phyloP scores from a whole-genome alignment of 2,888 invertebrate genomes.

The Cynaeus angustus region DNA sequence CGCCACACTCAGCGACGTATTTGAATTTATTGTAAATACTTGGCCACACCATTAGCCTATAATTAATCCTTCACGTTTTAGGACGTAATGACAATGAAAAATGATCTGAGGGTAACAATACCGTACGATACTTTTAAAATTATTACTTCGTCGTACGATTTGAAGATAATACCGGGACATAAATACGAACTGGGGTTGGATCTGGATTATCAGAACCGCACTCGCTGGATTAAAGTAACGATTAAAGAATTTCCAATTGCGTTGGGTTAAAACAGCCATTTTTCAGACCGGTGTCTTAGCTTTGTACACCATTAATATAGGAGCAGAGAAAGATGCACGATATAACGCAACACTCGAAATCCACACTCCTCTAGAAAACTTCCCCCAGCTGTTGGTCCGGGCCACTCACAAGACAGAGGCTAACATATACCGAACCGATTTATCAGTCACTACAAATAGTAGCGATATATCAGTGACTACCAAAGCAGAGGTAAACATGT shows the following conservation, averaged over 20 bases:
- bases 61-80: constrained; percentile 57
- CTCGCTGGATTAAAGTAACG: constrained; percentile 70
- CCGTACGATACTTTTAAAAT: constrained; percentile 73
- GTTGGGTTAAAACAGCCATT: constrained; percentile 40
- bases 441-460: constrained; percentile 72
- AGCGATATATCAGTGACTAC: constrained; percentile 73
- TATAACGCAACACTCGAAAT: constrained; percentile 73
- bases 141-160: constrained; percentile 73
- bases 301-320: constrained; percentile 73
- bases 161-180: constrained; percentile 71
- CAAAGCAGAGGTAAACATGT: constrained; percentile 73
- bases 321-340: constrained; percentile 59
- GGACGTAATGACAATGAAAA: constrained; percentile 73
- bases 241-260: constrained; percentile 35
- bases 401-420: constrained; percentile 72
- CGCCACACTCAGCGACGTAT: constrained; percentile 75
- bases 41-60: constrained; percentile 26
- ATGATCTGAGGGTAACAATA: constrained; percentile 75
- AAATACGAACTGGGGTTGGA: constrained; percentile 72
- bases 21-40: constrained; percentile 73
- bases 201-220: constrained; percentile 71
- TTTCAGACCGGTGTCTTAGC: constrained; percentile 71
- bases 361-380: constrained; percentile 74
- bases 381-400: constrained; percentile 72
- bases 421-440: constrained; percentile 73